These are phyloP conservation scores for Ashinkailepas kermadecensis DNA, from an alignment of 2,888 invertebrate species.

Conservation along the genomic window DNA sequence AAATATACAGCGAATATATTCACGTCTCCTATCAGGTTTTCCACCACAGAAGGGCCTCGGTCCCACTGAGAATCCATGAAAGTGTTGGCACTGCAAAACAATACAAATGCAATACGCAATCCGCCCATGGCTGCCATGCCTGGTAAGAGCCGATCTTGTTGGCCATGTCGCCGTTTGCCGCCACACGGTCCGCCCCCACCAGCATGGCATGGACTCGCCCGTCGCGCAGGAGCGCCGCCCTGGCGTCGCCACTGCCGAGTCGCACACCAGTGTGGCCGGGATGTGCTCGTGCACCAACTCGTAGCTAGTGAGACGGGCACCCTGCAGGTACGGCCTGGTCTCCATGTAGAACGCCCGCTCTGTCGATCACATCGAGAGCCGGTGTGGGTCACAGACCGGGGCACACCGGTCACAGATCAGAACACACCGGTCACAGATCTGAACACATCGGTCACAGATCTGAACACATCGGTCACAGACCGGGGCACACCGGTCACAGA, in stretches of 20 bases:
- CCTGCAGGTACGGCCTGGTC: slow-evolving; percentile 97
- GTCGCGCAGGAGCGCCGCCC: slow-evolving; percentile 76
- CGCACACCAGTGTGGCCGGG: slow-evolving; percentile 76
- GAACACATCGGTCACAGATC: too few species aligned
- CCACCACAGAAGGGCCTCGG: too few species aligned
- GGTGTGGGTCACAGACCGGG: too few species aligned
- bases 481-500: too few species aligned
- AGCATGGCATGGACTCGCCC: slow-evolving; percentile 81
- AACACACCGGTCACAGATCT: too few species aligned
- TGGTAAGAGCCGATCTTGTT: slow-evolving; percentile 98
- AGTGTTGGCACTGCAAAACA: too few species aligned
- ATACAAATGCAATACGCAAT: too few species aligned
- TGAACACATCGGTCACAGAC: neutral
- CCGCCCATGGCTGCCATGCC: too few species aligned
- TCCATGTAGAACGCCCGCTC: slow-evolving; percentile 92
- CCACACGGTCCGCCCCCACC: slow-evolving; percentile 96
- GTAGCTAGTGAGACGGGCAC: slow-evolving; percentile 88
- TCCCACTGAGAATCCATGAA: too few species aligned
- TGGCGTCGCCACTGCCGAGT: slow-evolving; percentile 92
- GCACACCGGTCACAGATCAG: too few species aligned
- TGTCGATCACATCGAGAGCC: slow-evolving; percentile 42
- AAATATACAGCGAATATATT: too few species aligned
- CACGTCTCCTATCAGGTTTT: too few species aligned
- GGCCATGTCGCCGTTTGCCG: slow-evolving; percentile 94
- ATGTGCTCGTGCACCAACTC: slow-evolving; percentile 88